A percentile compares a stretch with the other conserved stretches of the same genome.
phyloP scores from a whole-genome alignment of 2,888 invertebrate species.

The Melangyna quadrimaculata region DNA sequence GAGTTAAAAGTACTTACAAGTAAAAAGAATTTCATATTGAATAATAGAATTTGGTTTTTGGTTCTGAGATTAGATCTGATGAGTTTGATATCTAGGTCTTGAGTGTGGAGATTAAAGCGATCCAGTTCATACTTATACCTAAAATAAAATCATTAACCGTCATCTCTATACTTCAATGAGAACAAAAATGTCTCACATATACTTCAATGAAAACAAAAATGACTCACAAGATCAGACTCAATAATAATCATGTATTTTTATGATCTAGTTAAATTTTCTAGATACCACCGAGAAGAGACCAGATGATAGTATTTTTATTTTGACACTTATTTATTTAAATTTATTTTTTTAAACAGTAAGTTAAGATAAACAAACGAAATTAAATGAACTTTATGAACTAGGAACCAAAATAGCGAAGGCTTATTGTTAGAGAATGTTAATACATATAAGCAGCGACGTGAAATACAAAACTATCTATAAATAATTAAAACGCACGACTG shows the following conservation, averaged over 20 bases:
- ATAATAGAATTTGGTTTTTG: neutral
- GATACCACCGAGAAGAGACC: neutral
- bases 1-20: neutral
- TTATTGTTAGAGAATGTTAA: no score
- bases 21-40: constrained; percentile 2
- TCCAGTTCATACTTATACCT: neutral
- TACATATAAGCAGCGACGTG: no score
- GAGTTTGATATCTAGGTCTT: neutral
- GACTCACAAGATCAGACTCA: neutral
- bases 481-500: no score
- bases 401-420: no score
- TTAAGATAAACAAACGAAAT: no score
- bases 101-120: neutral
- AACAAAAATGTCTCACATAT: no score
- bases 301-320: neutral
- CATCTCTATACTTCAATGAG: neutral
- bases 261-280: neutral
- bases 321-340: neutral
- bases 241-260: neutral
- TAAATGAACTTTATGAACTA: no score
- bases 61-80: neutral
- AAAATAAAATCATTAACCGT: neutral
- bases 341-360: neutral
- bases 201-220: no score
- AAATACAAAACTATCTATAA: no score